Evolutionary conservation across 2,113 vertebrate genomes (phyloP), one percentile per base, ranked within the genome.

Genomic region (Heterotis niloticus): DNA sequence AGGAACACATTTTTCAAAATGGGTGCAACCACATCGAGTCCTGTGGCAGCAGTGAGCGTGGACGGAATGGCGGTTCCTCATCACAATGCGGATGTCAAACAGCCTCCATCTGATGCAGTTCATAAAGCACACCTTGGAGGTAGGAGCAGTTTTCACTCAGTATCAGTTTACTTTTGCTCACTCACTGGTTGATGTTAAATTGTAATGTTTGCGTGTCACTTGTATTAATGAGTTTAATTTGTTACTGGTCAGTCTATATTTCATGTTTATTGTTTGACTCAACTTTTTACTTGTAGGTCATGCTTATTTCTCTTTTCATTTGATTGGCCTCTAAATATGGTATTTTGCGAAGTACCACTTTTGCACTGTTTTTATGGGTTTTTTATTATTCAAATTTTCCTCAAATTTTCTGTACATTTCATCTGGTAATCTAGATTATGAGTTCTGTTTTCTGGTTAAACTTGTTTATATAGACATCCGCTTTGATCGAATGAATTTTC

Each of bases 21-120:
- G 76, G 76, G 76, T 28, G 51, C n/a, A 1, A 77, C 64, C 7
- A 20, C 14, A 9, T 77, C 76, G 64, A 67, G 44, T 44, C 64
- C 76, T 51, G 26, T 44, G 24, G 24, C 23, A 9, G 56, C 51
- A 12, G 76, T 77, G 20, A 77, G 54, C 9, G 76, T 16, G 0
- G 76, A 77, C 64, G 76, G 51, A 1, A 0, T 26, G 16, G 5
- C 28, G 44, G 10, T 56, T n/a, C 62, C 76, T 56, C 76, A 77
- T 7, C 64, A 26, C 10, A n/a, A 24, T 5, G 60, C 17, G 10
- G 76, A 52, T 26, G 60, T 13, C 7, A 13, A 23, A 51, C 64
- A 23, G 16, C 14, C 76, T 10, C 13, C 62, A 20, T n/a, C 57
- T 44, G n/a, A 44, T 23, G 10, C 44, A 16, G 29, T 52, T 0